Base-by-base conservation (phyloP, 1,140 invertebrate species). In the Eupeodes corollae region DNA sequence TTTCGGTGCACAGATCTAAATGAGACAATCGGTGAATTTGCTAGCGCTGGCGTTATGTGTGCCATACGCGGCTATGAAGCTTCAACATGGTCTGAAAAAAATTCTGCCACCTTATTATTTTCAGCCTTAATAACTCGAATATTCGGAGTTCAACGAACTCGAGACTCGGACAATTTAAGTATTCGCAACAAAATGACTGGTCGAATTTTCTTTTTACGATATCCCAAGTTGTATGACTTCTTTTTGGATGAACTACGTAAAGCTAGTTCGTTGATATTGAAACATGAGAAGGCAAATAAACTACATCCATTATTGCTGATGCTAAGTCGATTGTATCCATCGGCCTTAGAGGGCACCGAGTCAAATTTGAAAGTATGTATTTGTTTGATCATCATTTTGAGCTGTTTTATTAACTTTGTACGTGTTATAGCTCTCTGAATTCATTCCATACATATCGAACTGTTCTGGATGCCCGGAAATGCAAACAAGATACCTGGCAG, bases 61-160 rank as follows among this genome's bases (percentile, higher is more conserved):
- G 83, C 90, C 9, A 73, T 96, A 18, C 67, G 64, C 13, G 86
- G 84, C 41, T 89, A 91, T 52, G 79, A 81, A 47, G 80, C 79
- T 13, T 62, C 70, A 41, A 77, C 77, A 2, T 97, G 91, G 91
- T 76, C 80, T 45, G 82, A 86, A 66, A 74, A 88, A 44, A 98
- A 97, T 70, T 83, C 90, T 1, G 81, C 88, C 1, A 90, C 90
- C 1, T 69, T 97, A 15, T 68, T 96, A 31, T 86, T 91, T 53
- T 82, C 84, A 53, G 76, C 89, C 2, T 69, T 98, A n/a, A 79
- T 94, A 50, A 84, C 80, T 16, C 73, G 91, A 55, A 83, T 92
- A 48, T 95, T 98, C 75, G 92, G 92, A 13, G 91, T 94, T 0
- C 83, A 84, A 55, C 73, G 86, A 47, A 78, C 77, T 0, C 50